Conservation (phyloP, 2,888 invertebrate species). For the Ecdyonurus torrentis region DNA sequence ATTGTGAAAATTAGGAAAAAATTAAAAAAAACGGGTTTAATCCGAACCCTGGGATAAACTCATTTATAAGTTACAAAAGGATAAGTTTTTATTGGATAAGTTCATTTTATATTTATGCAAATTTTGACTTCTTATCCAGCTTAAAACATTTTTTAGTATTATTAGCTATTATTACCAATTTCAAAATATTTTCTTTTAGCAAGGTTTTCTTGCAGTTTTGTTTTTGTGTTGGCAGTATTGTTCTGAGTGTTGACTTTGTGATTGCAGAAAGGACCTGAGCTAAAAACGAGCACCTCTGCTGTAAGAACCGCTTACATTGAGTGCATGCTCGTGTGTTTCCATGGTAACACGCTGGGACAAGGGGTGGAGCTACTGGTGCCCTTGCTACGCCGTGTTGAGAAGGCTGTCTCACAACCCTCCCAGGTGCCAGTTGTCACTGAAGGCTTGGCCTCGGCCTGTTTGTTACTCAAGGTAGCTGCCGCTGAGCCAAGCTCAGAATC, state of each 20-base stretch:
- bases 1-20: too few relatives aligned
- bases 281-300: slow-evolving; percentile 58
- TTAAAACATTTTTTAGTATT: too few relatives aligned
- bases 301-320: slow-evolving; percentile 66
- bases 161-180: too few relatives aligned
- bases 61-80: too few relatives aligned
- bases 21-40: too few relatives aligned
- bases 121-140: too few relatives aligned
- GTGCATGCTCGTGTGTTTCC: slow-evolving; percentile 50
- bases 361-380: slow-evolving; percentile 37
- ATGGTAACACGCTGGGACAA: slow-evolving; percentile 31
- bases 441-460: slow-evolving; percentile 48
- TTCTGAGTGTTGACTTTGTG: not conserved
- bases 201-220: not conserved
- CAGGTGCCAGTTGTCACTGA: slow-evolving; percentile 53
- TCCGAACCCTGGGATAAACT: too few relatives aligned
- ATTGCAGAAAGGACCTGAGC: slow-evolving; percentile 42
- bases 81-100: too few relatives aligned
- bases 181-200: not conserved
- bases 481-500: slow-evolving; percentile 25
- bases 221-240: not conserved
- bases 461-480: slow-evolving; percentile 44
- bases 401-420: slow-evolving; percentile 54
- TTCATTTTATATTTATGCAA: too few relatives aligned
- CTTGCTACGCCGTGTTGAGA: slow-evolving; percentile 53